phyloP scores from a whole-genome alignment of 2,797 vertebrate species.

The Sphenodon punctatus region DNA sequence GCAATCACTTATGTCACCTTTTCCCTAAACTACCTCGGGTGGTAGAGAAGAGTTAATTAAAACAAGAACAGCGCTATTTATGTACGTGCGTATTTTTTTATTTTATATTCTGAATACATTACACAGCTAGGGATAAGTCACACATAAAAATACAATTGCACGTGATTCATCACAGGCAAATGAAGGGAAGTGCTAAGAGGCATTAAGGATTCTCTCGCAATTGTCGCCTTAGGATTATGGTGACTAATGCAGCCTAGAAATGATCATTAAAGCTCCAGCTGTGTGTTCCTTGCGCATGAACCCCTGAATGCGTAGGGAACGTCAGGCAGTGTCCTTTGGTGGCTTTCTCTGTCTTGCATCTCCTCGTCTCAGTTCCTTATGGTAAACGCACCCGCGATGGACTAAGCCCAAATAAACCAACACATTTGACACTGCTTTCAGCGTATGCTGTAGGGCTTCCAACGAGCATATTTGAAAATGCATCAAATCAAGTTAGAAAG shows the following conservation, averaged over 20 bases:
- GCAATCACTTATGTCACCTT: too few relatives aligned
- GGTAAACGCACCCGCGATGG: too few relatives aligned
- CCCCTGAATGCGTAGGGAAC: too few relatives aligned
- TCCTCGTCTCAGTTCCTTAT: too few relatives aligned
- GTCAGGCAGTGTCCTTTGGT: neutral
- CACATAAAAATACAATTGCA: neutral
- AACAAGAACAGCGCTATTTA: neutral
- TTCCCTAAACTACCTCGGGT: too few relatives aligned
- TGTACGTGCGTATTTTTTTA: neutral
- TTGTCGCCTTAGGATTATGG: neutral
- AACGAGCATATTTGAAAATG: fast-evolving
- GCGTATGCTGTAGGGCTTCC: too few relatives aligned
- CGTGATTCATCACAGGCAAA: too few relatives aligned
- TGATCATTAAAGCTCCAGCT: fast-evolving
- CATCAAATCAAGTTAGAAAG: too few relatives aligned
- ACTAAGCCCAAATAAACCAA: too few relatives aligned
- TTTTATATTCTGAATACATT: fast-evolving
- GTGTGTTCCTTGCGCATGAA: fast-evolving
- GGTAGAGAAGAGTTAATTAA: neutral
- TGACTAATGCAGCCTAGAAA: too few relatives aligned
- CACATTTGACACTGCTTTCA: too few relatives aligned
- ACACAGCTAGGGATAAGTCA: neutral
- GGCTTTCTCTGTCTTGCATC: neutral
- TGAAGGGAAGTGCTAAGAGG: neutral
- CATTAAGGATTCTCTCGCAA: neutral